Evolutionary conservation across 1,140 invertebrate genomes (phyloP).

Genomic region (Chelonus insularis): DNA sequence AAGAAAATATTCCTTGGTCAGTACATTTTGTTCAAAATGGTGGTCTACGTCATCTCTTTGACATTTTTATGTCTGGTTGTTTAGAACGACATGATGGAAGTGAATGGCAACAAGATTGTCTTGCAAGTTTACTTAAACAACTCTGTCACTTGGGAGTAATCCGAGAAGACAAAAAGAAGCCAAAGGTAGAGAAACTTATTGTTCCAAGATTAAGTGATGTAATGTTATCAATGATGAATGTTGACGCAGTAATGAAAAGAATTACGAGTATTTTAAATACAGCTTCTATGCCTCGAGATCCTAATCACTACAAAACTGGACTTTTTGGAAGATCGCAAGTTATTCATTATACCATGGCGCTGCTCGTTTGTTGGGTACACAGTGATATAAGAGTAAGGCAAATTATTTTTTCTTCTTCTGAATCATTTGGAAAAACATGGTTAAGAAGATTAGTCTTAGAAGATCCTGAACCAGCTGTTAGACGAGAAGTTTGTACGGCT

Average conservation of each 20-base stretch:
- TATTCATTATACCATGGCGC: conserved; percentile 78
- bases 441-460: conserved; percentile 77
- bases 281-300: conserved; percentile 76
- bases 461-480: conserved; percentile 82
- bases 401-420: conserved; percentile 66
- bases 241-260: conserved; percentile 78
- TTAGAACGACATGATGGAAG: conserved; percentile 69
- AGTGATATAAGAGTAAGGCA: conserved; percentile 69
- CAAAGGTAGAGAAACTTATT: conserved; percentile 65
- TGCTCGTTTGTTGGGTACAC: conserved; percentile 82
- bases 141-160: conserved; percentile 82
- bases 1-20: conserved; percentile 65
- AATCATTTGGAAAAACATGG: conserved; percentile 69
- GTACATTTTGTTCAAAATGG: conserved; percentile 83
- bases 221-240: conserved; percentile 81
- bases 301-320: conserved; percentile 82
- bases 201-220: conserved; percentile 70
- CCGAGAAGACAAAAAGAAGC: conserved; percentile 59
- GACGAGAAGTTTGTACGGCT: conserved; percentile 86
- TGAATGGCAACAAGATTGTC: conserved; percentile 93
- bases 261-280: conserved; percentile 86
- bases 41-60: conserved; percentile 83
- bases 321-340: conserved; percentile 85
- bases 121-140: conserved; percentile 82
- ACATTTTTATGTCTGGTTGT: conserved; percentile 86